Evolutionary conservation across 2,888 invertebrate genomes (phyloP).

Genomic region (Criorhina ranunculi): DNA sequence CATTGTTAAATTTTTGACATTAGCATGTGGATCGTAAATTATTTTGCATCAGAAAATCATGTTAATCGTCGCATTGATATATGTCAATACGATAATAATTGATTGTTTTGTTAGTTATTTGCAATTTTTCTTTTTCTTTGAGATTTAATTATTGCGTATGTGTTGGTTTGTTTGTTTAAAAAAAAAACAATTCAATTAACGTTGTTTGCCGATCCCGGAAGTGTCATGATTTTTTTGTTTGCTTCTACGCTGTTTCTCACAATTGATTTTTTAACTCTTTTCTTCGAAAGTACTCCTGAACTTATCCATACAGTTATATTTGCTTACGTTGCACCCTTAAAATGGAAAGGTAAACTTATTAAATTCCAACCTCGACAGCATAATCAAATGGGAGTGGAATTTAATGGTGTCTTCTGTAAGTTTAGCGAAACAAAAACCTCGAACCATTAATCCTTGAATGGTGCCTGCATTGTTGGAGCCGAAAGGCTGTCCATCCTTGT

Average conservation of each 20-base stretch:
- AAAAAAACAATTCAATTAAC: constrained; percentile 54
- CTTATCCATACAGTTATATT: too few relatives aligned
- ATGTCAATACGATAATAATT: constrained; percentile 64
- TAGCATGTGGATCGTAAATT: constrained; percentile 62
- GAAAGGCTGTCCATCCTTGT: too few relatives aligned
- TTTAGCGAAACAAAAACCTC: too few relatives aligned
- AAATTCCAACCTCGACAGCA: too few relatives aligned
- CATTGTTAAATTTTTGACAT: constrained; percentile 47
- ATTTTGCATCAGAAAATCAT: constrained; percentile 41
- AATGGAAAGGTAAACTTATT: too few relatives aligned
- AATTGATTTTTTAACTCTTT: background rate
- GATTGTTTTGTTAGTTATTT: constrained; percentile 38
- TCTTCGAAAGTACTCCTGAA: too few relatives aligned
- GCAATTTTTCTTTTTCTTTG: constrained; percentile 18
- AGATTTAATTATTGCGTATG: constrained; percentile 20
- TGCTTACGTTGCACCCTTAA: background rate
- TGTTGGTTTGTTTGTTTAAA: background rate
- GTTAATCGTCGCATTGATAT: constrained; percentile 53
- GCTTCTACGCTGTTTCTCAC: too few relatives aligned
- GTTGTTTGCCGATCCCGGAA: constrained; percentile 17
- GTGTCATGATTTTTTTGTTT: constrained; percentile 12
- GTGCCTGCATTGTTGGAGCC: background rate
- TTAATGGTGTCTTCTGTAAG: too few relatives aligned
- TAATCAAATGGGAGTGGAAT: too few relatives aligned
- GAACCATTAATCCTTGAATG: too few relatives aligned